Conservation (phyloP, 2,113 vertebrate genomes). For the Rostratula benghalensis region DNA sequence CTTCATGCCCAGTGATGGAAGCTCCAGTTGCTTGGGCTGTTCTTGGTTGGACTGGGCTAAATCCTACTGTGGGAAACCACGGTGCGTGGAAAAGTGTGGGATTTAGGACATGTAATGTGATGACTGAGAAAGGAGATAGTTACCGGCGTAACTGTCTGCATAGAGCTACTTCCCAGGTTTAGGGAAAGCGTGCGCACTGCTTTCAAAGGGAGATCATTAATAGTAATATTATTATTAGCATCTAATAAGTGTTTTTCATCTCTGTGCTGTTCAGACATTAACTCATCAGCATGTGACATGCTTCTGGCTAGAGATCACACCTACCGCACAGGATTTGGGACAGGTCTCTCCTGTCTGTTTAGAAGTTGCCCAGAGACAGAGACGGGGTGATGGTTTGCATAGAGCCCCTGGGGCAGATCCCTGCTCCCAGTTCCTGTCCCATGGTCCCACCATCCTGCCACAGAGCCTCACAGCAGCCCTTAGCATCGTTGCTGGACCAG, state of each 20-base stretch:
- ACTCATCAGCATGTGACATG: not conserved
- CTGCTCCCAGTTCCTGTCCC: not conserved
- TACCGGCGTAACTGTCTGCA: not conserved
- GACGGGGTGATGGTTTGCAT: not conserved
- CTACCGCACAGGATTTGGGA: not conserved
- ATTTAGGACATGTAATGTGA: not conserved
- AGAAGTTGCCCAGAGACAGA: not conserved
- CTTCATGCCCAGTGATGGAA: not conserved
- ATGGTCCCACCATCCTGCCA: not conserved
- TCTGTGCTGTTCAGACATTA: not conserved
- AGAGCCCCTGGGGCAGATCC: not conserved
- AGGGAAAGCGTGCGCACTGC: not conserved
- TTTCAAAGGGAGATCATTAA: not conserved
- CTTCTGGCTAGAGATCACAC: not conserved
- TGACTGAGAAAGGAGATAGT: not conserved
- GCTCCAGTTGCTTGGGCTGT: not conserved
- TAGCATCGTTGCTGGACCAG: not conserved
- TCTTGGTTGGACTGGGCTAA: not conserved
- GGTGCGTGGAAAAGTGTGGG: not conserved
- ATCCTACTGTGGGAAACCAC: not conserved
- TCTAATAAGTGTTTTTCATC: not conserved
- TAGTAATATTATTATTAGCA: not conserved
- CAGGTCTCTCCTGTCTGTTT: constrained; percentile 27
- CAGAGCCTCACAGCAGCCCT: not conserved
- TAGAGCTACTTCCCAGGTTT: not conserved